Conservation (phyloP, 1,140 invertebrate species). For the Drosophila erecta region DNA sequence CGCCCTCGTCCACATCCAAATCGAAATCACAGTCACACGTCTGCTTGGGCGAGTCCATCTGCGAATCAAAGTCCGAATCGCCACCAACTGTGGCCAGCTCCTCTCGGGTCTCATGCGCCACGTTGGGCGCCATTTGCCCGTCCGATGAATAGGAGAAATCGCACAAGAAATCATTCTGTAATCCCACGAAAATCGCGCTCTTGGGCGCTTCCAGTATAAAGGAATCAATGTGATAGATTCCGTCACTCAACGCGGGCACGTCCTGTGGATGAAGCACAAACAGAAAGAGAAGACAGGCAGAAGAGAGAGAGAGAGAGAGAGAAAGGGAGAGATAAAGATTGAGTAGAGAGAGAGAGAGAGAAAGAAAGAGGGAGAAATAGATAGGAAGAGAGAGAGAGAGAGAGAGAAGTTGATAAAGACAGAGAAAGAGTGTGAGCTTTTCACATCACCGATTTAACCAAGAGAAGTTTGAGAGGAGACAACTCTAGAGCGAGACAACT, state of each 20-base stretch:
- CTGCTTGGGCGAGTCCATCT: conserved; percentile 21
- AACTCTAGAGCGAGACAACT: conserved; percentile 45
- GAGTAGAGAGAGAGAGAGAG: conserved; percentile 17
- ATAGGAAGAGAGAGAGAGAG: conserved; percentile 23
- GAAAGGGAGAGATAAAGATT: conserved; percentile 39
- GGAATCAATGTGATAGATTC: conserved; percentile 83
- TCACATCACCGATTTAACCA: conserved; percentile 40
- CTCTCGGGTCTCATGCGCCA: conserved; percentile 7
- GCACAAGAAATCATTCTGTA: conserved; percentile 74
- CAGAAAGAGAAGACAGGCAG: conserved; percentile 58
- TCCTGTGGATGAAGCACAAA: conserved; percentile 79
- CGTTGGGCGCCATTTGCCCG: conserved; percentile 18
- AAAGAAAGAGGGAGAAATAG: conserved; percentile 21
- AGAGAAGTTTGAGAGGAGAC: conserved; percentile 21
- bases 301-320: conserved; percentile 36
- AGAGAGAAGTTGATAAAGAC: conserved; percentile 26
- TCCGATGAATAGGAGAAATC: conserved; percentile 62
- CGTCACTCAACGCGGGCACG: conserved; percentile 68
- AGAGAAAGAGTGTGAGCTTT: conserved; percentile 27
- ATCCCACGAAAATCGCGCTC: conserved; percentile 83
- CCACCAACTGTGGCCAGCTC: conserved; percentile 16
- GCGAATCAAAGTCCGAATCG: conserved; percentile 27
- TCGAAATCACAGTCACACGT: conserved; percentile 63
- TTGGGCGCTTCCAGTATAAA: conserved; percentile 81
- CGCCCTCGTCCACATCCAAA: conserved; percentile 27